A percentile compares a stretch with the other conserved stretches of the same genome.
Evolutionary conservation across 64 coral and sea anemone species (phyloP).

Genomic region (Orbicella faveolata): DNA sequence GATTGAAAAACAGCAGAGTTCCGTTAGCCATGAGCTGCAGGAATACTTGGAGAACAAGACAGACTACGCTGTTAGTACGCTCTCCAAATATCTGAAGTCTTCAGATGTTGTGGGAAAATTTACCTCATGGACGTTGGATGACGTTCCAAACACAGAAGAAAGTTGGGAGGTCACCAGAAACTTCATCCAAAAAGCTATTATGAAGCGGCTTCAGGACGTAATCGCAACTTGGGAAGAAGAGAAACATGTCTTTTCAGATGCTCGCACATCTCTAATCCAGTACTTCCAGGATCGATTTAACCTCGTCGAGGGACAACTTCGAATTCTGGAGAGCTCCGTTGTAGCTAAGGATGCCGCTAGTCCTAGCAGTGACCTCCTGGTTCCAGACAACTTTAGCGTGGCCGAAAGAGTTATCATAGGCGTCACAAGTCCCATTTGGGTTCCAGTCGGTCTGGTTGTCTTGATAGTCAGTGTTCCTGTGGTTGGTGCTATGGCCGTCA

Average conservation of each 20-base stretch:
- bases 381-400: not conserved
- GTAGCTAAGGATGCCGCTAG: not conserved
- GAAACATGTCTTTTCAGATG: not conserved
- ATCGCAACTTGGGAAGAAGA: constrained; percentile 37
- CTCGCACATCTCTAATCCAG: not conserved
- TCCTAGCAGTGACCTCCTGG: no score
- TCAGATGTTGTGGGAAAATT: not conserved
- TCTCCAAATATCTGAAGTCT: not conserved
- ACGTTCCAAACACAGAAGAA: constrained; percentile 13
- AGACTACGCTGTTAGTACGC: not conserved
- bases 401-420: constrained; percentile 11
- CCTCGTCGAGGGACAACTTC: not conserved
- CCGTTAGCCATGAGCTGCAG: not conserved
- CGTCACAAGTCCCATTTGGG: constrained; percentile 36
- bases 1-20: not conserved
- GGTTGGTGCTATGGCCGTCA: constrained; percentile 3
- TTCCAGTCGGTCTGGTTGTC: constrained; percentile 14
- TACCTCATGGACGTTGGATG: constrained; percentile 31
- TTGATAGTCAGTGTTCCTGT: constrained; percentile 9
- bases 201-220: not conserved
- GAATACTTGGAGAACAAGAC: not conserved
- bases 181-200: not conserved
- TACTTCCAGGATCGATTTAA: not conserved
- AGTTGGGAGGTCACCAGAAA: not conserved
- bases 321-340: not conserved